Evolutionary conservation across 1,140 invertebrate genomes (phyloP), one percentile per base, ranked within the genome.

Genomic region (Aphelenchoides avenae): DNA sequence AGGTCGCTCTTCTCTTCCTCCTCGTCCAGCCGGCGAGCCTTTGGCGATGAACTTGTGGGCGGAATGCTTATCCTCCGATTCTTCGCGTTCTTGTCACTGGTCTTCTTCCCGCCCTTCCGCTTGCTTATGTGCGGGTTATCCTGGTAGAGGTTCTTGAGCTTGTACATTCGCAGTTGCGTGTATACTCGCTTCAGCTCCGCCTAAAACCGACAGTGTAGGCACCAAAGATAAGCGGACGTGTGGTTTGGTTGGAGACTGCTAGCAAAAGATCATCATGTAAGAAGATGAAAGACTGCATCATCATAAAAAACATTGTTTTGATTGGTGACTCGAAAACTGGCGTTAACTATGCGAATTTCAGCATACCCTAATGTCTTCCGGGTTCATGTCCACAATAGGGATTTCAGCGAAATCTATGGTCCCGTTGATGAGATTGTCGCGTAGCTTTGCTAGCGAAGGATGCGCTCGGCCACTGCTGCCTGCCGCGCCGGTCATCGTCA

Each of bases 81-180:
- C 33, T 65, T 91, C 87, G n/a, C 57, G 90, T 88, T 79, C 71
- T 90, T 83, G 79, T 91, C 88, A 13, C 87, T 88, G 57, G 87
- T 85, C 80, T 92, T 93, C 51, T 88, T 82, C 11, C 57, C 57
- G 5, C 89, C 89, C 52, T 89, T 82, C 51, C 89, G 81, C 79
- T 91, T 91, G 51, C 87, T 88, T 77, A 94, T 91, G 82, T 94
- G 90, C 20, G 90, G 91, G 82, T 94, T 94, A 80, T 92, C 89
- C 64, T 88, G 85, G 44, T 89, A 83, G 77, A 93, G 85, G 13
- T 88, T 89, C 79, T 91, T 90, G 76, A 89, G 89, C 66, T 89
- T 86, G 63, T 91, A 82, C 36, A 84, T 80, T 59, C 83, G 80
- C 22, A 75, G 42, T 61, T 75, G 89, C 18, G 89, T 87, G 79